These are phyloP conservation scores for Linepithema humile DNA, from an alignment of 1,140 invertebrate species.

Conservation along the genomic window DNA sequence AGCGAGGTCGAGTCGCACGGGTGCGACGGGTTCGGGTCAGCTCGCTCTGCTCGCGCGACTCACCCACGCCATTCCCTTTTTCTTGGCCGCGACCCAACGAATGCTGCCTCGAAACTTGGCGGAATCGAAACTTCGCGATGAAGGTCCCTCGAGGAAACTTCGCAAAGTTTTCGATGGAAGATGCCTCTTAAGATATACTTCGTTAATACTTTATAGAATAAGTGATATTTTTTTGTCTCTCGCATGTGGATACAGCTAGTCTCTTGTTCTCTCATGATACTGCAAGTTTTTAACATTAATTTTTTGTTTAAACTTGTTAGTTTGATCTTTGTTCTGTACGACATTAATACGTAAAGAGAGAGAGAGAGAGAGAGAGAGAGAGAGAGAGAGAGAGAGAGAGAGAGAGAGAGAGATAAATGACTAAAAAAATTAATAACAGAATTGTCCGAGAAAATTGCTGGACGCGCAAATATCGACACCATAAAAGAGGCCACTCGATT, in stretches of 20 bases:
- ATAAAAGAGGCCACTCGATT: background rate
- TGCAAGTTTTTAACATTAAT: no score
- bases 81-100: slow-evolving; percentile 75
- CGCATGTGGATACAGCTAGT: background rate
- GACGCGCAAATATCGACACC: background rate
- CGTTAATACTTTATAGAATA: background rate
- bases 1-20: slow-evolving; percentile 79
- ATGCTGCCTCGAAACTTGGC: slow-evolving; percentile 49
- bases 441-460: background rate
- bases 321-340: no score
- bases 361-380: no score
- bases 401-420: no score
- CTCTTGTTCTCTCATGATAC: background rate
- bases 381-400: no score
- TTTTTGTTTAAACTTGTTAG: no score
- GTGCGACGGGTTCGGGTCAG: slow-evolving; percentile 80
- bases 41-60: slow-evolving; percentile 76
- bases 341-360: no score
- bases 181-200: background rate
- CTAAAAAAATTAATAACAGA: background rate
- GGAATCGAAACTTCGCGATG: slow-evolving; percentile 39
- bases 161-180: background rate
- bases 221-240: background rate
- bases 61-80: slow-evolving; percentile 81
- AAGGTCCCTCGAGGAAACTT: slow-evolving; percentile 23